Base-by-base conservation (phyloP, 2,888 invertebrate species). In the Eupithecia inturbata region DNA sequence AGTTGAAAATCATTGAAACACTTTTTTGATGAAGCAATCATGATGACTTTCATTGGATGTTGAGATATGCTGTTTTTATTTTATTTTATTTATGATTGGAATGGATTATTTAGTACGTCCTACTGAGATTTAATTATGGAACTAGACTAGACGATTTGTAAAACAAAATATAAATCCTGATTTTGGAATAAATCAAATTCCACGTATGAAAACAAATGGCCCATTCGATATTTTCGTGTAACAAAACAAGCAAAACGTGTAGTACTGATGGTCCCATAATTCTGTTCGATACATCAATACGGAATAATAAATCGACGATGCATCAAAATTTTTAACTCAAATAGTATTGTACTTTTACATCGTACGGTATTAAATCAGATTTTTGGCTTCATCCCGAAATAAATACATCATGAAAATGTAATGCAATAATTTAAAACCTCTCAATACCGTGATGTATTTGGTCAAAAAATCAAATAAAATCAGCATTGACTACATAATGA, bases 301-400 rank as follows among this genome's bases (percentile, higher is more conserved):
- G 62, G 76, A 64, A 69, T 77, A 64, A 77, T 74, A 75, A 78
- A 80, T 78, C 67, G 76, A 67, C 33, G 72, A 67, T 60, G 73
- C 74, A 78, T 78, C 77, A 77, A 78, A 78, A 79, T 77, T 78
- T 70, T 71, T 70, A 76, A 77, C 70, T 71, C 73, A 68, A 73
- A 73, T 60, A 71, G 69, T 67, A 68, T n/a, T 67, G 70, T 74
- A 76, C 70, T 74, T 77, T 78, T 74, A 75, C 71, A 75, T 72
- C 71, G 73, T 67, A 74, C 71, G 76, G 73, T 71, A 68, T 71
- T 70, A 22, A 12, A 12, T 22, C 53, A 22, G 53, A 22, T 10
- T 12, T 57, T 26, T 5, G 12, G 57, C n/a, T 53, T 53, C 12
- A 26, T 12, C 14, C 12, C 26, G 57, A 14, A 26, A 57, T 53